Evolutionary conservation across 2,888 invertebrate genomes (phyloP), one percentile per base, ranked within the genome.

Genomic region (Phortica magna): DNA sequence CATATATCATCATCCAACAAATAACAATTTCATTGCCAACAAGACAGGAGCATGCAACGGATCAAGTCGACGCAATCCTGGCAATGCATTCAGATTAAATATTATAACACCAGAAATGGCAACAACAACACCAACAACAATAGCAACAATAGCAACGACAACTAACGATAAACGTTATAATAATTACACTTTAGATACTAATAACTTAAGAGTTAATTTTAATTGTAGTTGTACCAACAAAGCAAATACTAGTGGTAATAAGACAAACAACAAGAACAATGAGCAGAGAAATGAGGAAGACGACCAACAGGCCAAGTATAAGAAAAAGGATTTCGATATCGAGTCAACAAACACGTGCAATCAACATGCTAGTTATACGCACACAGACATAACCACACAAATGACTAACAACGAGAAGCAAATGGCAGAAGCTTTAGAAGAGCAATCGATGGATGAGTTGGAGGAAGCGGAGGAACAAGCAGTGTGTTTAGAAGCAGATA

Each of bases 121-220:
- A 80, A 73, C 80, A 80, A 78, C 80, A 83, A 77, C 81, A 82
- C 74, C 83, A 82, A 80, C 79, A 84, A 73, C 74, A 79, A 73
- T n/a, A n/a, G n/a, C 61, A 78, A 75, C 75, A 76, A 76, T 53
- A 76, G 65, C 75, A 71, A 79, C 83, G 78, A 77, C 87, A 79
- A 88, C 84, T 81, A 87, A 83, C 80, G 81, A 88, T 65, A 74
- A 42, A 67, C 74, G 43, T 71, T 55, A 55, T 55, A 70, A 48
- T 71, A 71, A 71, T 71, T 55, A 55, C n/a, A 14, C 41, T 73
- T 64, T 64, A 67, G 68, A 67, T 74, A 65, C 55, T 74, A 89
- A 88, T 88, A 88, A 84, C 78, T 82, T 81, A 87, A 89, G 84
- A 84, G 83, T 83, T 86, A 89, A 79, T 81, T 84, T 82, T 89